Conservation (phyloP, 1,140 invertebrate genomes). For the Ips typographus region DNA sequence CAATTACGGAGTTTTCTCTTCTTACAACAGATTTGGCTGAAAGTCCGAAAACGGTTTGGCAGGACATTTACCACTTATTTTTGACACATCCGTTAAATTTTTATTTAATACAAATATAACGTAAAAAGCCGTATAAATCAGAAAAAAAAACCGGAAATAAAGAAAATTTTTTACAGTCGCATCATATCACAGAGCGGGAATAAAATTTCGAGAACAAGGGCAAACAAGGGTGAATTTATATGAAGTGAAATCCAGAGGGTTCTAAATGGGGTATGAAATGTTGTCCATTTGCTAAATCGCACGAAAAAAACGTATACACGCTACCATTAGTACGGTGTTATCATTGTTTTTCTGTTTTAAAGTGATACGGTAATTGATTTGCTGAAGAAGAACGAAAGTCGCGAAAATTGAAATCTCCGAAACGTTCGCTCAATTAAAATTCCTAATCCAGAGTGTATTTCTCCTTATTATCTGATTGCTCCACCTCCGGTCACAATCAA, state of each 20-base stretch:
- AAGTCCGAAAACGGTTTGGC: too few species aligned
- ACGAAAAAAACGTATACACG: constrained; percentile 6
- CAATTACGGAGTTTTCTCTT: too few species aligned
- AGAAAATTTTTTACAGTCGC: constrained; percentile 8
- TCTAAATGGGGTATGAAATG: constrained; percentile 6
- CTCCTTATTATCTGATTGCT: constrained; percentile 30
- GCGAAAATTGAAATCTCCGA: neutral
- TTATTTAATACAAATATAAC: too few species aligned
- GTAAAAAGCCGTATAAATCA: too few species aligned
- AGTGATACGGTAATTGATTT: neutral
- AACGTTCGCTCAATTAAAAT: constrained; percentile 22
- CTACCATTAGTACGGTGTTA: neutral
- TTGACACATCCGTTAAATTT: too few species aligned
- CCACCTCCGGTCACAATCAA: constrained; percentile 30
- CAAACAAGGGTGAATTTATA: constrained; percentile 17
- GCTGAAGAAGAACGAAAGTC: neutral
- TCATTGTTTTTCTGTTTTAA: neutral
- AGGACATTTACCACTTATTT: too few species aligned
- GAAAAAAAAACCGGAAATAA: constrained; percentile 7
- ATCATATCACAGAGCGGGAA: neutral
- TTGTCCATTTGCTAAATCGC: constrained; percentile 12
- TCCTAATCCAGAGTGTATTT: constrained; percentile 12
- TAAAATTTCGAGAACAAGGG: constrained; percentile 6
- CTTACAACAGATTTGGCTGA: too few species aligned
- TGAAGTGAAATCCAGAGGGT: constrained; percentile 2